Base-by-base conservation (phyloP, 2,888 invertebrate genomes). In the Pseudococcus jackbeardsleyi region DNA sequence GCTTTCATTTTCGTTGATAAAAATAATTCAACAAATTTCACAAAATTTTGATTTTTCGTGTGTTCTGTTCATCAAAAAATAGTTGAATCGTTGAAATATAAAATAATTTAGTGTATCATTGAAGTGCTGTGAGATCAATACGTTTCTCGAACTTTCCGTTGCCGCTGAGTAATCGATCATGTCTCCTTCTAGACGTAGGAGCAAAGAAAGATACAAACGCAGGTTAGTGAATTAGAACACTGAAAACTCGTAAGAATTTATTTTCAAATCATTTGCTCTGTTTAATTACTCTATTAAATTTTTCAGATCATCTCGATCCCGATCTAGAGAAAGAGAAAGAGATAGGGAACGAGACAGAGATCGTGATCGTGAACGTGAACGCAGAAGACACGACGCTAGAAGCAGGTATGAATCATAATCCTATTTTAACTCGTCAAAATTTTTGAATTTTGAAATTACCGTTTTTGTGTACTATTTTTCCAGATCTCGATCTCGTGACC, bases 321-420 rank as follows among this genome's bases (percentile, higher is more conserved):
- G 88, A 19, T 88, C 88, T 2, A 26, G 72, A 90, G 93, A 90
- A 39, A 90, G 92, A 88, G 92, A 92, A 39, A 91, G 93, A 84
- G 93, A 93, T 9, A 91, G 93, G 89, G 92, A 93, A 50, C 91
- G 93, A 90, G 92, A 91, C 26, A 90, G 90, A 91, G 93, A 91
- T 46, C 90, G 91, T 0, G 91, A 93, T 85, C 88, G 91, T 85
- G 89, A 89, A 19, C 59, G 72, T 90, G 93, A 90, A 22, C 90
- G 92, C 85, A 88, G 82, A 79, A 22, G 88, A 54, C 82, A 88
- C 26, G 88, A 88, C 22, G 12, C 8, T 39, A 50, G 88, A 19
- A 88, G 88, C 88, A 79, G 88, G 88, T 88, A 54, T 15, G 50
- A 89, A 91, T 91, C 89, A 93, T 91, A 89, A 77, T 77, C 89